Evolutionary conservation across 2,888 invertebrate species (phyloP).

Genomic region (Lasioglossum figueresi): DNA sequence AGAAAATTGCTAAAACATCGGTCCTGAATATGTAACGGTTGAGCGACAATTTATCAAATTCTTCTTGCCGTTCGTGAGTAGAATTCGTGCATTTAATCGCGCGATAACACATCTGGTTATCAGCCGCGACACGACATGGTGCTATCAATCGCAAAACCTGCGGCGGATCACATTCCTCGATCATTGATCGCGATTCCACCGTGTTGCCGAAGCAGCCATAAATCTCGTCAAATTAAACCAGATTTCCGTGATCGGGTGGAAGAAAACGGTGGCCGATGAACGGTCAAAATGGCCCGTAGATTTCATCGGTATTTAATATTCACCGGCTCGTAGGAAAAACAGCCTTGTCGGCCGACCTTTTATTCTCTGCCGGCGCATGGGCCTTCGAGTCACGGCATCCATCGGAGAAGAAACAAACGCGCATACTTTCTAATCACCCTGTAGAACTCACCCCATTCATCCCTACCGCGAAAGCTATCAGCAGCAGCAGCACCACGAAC

Average conservation of each 20-base stretch:
- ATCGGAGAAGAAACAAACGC: slow-evolving; percentile 23
- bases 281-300: neutral
- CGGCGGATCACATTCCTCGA: neutral
- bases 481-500: slow-evolving; percentile 26
- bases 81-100: neutral
- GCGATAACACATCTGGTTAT: neutral
- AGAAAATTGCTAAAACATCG: neutral
- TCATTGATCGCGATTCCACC: neutral
- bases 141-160: neutral
- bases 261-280: neutral
- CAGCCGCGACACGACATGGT: neutral
- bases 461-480: slow-evolving; percentile 42
- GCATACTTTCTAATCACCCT: slow-evolving; percentile 68
- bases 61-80: neutral
- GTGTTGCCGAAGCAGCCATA: neutral
- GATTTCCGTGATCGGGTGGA: neutral
- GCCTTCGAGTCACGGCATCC: slow-evolving; percentile 3
- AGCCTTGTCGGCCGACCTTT: neutral
- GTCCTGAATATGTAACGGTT: neutral
- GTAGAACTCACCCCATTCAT: slow-evolving; percentile 43
- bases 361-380: neutral
- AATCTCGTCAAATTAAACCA: neutral
- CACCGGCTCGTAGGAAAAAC: neutral
- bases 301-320: neutral
- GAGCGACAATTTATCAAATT: neutral